Conservation (phyloP, 2,113 vertebrate species). For the Thermophis baileyi region DNA sequence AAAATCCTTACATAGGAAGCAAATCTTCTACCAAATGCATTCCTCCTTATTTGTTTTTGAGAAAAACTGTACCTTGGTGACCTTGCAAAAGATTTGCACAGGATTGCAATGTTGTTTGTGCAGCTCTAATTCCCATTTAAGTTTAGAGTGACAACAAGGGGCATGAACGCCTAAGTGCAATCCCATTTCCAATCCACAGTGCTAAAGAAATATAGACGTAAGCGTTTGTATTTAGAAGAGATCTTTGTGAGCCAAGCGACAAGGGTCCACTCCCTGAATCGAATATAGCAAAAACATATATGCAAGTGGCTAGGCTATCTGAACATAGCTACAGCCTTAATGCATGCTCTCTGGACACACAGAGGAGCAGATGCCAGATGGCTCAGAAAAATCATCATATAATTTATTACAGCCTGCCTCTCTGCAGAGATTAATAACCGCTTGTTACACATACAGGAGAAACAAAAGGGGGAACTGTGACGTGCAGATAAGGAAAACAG, state of each 20-base stretch:
- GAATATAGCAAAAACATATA: neutral
- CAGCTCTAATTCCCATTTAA: neutral
- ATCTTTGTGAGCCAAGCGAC: neutral
- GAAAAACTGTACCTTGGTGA: neutral
- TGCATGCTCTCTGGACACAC: neutral
- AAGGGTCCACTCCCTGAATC: neutral
- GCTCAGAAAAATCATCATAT: neutral
- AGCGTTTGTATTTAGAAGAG: neutral
- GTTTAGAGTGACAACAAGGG: neutral
- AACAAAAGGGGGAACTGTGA: neutral
- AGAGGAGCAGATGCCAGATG: neutral
- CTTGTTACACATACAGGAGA: neutral
- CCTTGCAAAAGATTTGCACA: neutral
- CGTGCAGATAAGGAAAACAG: neutral
- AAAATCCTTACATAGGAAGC: neutral
- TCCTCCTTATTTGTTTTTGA: neutral
- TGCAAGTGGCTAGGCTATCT: neutral
- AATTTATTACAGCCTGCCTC: neutral
- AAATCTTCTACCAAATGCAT: neutral
- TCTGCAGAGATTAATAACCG: neutral
- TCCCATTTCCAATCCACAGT: neutral
- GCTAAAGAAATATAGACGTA: neutral
- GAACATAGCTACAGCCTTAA: neutral
- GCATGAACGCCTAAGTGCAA: neutral
- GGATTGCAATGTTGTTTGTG: neutral